A percentile compares a stretch with the other conserved stretches of the same genome.
Evolutionary conservation across 1,140 invertebrate genomes (phyloP).

Genomic region (Drosophila sulfurigaster): DNA sequence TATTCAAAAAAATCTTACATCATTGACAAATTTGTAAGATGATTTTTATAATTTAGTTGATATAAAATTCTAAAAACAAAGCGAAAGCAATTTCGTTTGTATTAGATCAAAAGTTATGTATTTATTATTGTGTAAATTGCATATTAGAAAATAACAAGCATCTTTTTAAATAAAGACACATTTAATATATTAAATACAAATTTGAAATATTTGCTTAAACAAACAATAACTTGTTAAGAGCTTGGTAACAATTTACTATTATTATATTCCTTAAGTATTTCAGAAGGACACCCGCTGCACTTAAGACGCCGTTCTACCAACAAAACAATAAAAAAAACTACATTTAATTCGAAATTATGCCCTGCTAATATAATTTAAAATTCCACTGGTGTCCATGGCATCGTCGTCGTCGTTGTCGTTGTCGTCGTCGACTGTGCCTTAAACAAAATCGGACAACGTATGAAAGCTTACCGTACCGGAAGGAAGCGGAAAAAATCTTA

Average conservation of each 20-base stretch:
- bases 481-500: slow-evolving; percentile 62
- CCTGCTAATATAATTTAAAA: slow-evolving; percentile 75
- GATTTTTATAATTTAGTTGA: too few relatives aligned
- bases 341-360: slow-evolving; percentile 78
- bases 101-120: too few relatives aligned
- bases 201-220: too few relatives aligned
- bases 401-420: slow-evolving; percentile 2
- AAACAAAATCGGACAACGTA: slow-evolving; percentile 37
- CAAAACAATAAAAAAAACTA: slow-evolving; percentile 43
- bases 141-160: too few relatives aligned
- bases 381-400: slow-evolving; percentile 65
- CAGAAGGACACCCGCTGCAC: slow-evolving; percentile 20
- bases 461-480: slow-evolving; percentile 45
- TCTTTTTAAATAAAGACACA: too few relatives aligned
- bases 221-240: background rate
- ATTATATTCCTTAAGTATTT: background rate
- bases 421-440: slow-evolving; percentile 5
- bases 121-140: too few relatives aligned
- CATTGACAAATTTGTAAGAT: too few relatives aligned
- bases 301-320: slow-evolving; percentile 16
- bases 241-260: background rate
- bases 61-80: too few relatives aligned
- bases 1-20: too few relatives aligned
- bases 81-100: too few relatives aligned
- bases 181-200: too few relatives aligned